These are phyloP conservation scores for Zootoca vivipara DNA, from an alignment of 2,113 vertebrate genomes.

Conservation along the genomic window DNA sequence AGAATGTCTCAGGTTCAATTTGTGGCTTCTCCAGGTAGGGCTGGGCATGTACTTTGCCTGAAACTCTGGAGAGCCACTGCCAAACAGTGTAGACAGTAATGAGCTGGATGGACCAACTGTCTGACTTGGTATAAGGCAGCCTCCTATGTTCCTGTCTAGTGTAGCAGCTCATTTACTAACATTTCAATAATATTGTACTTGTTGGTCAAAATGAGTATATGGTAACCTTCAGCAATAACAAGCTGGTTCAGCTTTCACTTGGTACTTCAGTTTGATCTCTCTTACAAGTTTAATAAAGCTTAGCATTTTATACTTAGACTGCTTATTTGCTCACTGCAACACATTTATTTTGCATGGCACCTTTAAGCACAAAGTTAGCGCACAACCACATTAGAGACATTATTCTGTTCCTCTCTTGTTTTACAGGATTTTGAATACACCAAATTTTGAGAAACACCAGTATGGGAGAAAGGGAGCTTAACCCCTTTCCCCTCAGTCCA, in stretches of 20 bases:
- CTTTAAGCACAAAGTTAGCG: conserved; percentile 31
- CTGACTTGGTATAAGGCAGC: too few relatives aligned
- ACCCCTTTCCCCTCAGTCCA: neutral
- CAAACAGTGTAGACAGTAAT: too few relatives aligned
- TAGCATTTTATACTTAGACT: neutral
- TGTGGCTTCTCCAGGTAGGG: too few relatives aligned
- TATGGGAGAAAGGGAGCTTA: neutral
- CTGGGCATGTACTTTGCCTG: too few relatives aligned
- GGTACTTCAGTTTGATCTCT: neutral
- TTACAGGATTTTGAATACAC: neutral
- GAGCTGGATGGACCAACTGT: too few relatives aligned
- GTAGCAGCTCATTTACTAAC: neutral
- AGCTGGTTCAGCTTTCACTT: neutral
- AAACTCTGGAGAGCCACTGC: too few relatives aligned
- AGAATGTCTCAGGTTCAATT: too few relatives aligned
- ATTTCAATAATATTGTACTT: conserved; percentile 16
- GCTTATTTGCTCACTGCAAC: neutral
- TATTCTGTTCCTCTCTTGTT: conserved; percentile 30
- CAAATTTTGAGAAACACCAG: neutral
- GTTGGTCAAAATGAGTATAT: neutral
- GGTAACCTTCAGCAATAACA: neutral
- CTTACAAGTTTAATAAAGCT: neutral
- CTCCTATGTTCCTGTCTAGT: neutral
- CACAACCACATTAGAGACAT: conserved; percentile 30
- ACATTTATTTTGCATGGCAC: conserved; percentile 10